Percentiles rank a stretch among this genome's conserved stretches.
These are phyloP conservation scores for Vulpes vulpes DNA, from an alignment of 2,113 vertebrate species.

Conservation along the genomic window DNA sequence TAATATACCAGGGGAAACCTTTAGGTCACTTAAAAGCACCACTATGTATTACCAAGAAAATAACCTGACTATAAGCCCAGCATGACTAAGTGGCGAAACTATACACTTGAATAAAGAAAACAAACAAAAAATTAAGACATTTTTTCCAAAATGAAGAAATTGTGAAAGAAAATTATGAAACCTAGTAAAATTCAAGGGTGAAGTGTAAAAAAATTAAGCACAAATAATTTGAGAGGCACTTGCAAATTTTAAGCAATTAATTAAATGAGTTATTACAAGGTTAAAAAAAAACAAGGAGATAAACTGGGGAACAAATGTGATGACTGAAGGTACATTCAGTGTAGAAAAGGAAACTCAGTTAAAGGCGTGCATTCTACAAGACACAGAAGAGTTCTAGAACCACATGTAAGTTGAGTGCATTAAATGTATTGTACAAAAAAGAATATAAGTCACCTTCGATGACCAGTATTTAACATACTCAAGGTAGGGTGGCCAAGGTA, in stretches of 20 bases:
- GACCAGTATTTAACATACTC: conserved; percentile 49
- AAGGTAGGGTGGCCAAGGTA: neutral
- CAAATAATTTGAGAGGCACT: neutral
- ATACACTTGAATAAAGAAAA: neutral
- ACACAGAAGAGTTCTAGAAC: neutral
- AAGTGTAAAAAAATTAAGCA: neutral
- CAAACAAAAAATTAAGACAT: neutral
- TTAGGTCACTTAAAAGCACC: conserved; percentile 24
- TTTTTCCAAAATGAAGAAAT: conserved; percentile 6
- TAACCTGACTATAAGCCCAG: neutral
- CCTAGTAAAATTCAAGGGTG: neutral
- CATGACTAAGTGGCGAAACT: neutral
- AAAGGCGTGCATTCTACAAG: neutral
- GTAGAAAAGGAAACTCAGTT: neutral
- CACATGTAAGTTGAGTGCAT: neutral
- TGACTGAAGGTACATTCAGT: neutral
- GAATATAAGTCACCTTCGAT: conserved; percentile 28
- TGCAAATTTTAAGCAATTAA: neutral
- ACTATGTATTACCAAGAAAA: conserved; percentile 55
- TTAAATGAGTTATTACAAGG: neutral
- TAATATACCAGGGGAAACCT: neutral
- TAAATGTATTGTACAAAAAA: conserved; percentile 7
- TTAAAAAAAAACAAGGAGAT: neutral
- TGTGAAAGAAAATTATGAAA: neutral
- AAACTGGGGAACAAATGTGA: neutral